A percentile compares a stretch with the other conserved stretches of the same genome.
Evolutionary conservation across 23 tunicate genomes (phyloP).

Genomic region (Styela clava): DNA sequence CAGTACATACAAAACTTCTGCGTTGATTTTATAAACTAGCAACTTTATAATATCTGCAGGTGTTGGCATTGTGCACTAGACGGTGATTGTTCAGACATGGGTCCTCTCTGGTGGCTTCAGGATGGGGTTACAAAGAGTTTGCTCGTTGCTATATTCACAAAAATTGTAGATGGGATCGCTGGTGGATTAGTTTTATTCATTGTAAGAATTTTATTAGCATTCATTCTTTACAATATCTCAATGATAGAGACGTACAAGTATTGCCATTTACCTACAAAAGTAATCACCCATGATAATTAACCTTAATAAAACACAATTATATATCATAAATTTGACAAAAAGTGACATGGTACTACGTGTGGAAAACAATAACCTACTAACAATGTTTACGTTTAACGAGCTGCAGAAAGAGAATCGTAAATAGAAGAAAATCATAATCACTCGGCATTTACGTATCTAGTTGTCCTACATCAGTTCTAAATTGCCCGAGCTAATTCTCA

Average conservation of each 20-base stretch:
- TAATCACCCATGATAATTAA: neutral
- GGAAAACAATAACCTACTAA: too few species aligned
- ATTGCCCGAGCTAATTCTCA: too few species aligned
- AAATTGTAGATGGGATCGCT: conserved; percentile 75
- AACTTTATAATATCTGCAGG: too few species aligned
- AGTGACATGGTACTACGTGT: too few species aligned
- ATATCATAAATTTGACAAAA: conserved; percentile 16
- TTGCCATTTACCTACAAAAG: neutral
- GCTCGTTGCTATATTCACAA: conserved; percentile 45
- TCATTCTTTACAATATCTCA: neutral
- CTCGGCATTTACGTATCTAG: too few species aligned
- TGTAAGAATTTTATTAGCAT: conserved; percentile 45
- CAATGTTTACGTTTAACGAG: too few species aligned
- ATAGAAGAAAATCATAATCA: too few species aligned
- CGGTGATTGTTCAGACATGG: conserved; percentile 46
- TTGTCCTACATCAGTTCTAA: too few species aligned
- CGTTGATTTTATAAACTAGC: too few species aligned
- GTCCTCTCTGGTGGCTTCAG: conserved; percentile 35
- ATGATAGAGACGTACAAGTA: neutral
- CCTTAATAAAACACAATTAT: neutral
- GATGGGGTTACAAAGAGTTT: conserved; percentile 48
- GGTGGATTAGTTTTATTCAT: conserved; percentile 76
- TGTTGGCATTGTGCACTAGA: conserved; percentile 84
- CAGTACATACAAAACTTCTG: too few species aligned
- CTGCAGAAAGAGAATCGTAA: too few species aligned